phyloP scores from a whole-genome alignment of 2,888 invertebrate genomes.

The Apoda limacodes region DNA sequence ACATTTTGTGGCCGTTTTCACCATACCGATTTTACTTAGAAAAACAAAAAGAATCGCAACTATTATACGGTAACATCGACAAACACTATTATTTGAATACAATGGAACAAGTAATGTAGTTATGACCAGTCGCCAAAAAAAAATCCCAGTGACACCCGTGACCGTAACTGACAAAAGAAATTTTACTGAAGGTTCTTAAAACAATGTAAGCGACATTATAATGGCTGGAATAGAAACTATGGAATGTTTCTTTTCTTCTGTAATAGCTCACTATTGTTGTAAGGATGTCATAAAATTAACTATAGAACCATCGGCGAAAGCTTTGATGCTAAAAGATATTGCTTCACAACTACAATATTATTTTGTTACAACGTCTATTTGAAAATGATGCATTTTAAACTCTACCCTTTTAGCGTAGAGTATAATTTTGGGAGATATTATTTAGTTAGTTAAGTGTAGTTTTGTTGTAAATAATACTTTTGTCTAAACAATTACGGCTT shows the following conservation, averaged over 20 bases:
- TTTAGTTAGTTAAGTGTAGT: constrained; percentile 20
- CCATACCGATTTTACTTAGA: too few species aligned
- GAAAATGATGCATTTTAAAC: not conserved
- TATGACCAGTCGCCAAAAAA: constrained; percentile 23
- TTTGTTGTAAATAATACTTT: constrained; percentile 30
- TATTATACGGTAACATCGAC: too few species aligned
- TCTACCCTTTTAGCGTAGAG: not conserved
- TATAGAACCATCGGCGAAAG: constrained; percentile 53
- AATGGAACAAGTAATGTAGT: constrained; percentile 33
- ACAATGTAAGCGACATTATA: constrained; percentile 32
- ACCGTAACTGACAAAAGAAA: constrained; percentile 33
- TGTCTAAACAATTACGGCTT: constrained; percentile 66
- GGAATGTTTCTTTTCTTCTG: constrained; percentile 50
- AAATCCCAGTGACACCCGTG: constrained; percentile 23
- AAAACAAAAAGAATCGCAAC: too few species aligned
- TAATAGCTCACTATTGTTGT: constrained; percentile 47
- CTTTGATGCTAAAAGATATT: constrained; percentile 56
- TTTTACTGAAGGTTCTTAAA: constrained; percentile 31
- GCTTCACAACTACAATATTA: too few species aligned
- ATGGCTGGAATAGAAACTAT: constrained; percentile 39
- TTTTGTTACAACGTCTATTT: too few species aligned
- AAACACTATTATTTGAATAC: constrained; percentile 33
- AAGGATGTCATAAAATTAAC: constrained; percentile 61
- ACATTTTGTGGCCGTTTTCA: too few species aligned
- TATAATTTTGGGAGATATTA: not conserved